Evolutionary conservation across 2,888 invertebrate genomes (phyloP), one percentile per base, ranked within the genome.

Genomic region (Aporophyla nigra): DNA sequence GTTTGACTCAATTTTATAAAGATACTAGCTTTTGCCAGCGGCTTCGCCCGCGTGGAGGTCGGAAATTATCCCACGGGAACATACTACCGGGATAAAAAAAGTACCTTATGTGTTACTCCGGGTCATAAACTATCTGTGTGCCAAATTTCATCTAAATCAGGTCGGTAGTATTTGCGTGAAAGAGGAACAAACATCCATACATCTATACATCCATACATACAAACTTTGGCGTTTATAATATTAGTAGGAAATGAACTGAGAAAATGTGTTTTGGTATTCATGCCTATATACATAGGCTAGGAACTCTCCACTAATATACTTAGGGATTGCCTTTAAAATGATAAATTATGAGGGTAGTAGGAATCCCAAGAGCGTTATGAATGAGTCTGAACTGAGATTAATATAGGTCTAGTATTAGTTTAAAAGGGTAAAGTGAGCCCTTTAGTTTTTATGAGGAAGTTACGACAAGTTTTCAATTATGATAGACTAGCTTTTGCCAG

Each of bases 181-280:
- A n/a, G n/a, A n/a, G n/a, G n/a, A n/a, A n/a, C n/a, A n/a, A n/a
- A n/a, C n/a, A n/a, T n/a, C n/a, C n/a, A n/a, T n/a, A n/a, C n/a
- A n/a, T n/a, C n/a, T n/a, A n/a, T n/a, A n/a, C n/a, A n/a, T n/a
- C n/a, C n/a, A n/a, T n/a, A n/a, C n/a, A n/a, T n/a, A n/a, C n/a
- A n/a, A n/a, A n/a, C n/a, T n/a, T n/a, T n/a, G n/a, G n/a, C n/a
- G n/a, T n/a, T n/a, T n/a, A n/a, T n/a, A n/a, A n/a, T n/a, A n/a
- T n/a, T n/a, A n/a, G n/a, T n/a, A n/a, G n/a, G n/a, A 71, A 86
- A 84, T 84, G 74, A 83, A 72, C 74, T 74, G 73, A 33, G 59
- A 78, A 74, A 75, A 75, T 71, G 40, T 53, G 46, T 81, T 69
- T 24, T 53, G n/a, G 27, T 74, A 46, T 68, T 68, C 49, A 51